These are phyloP conservation scores for Nowickia ferox DNA, from an alignment of 2,888 invertebrate species.

Conservation along the genomic window DNA sequence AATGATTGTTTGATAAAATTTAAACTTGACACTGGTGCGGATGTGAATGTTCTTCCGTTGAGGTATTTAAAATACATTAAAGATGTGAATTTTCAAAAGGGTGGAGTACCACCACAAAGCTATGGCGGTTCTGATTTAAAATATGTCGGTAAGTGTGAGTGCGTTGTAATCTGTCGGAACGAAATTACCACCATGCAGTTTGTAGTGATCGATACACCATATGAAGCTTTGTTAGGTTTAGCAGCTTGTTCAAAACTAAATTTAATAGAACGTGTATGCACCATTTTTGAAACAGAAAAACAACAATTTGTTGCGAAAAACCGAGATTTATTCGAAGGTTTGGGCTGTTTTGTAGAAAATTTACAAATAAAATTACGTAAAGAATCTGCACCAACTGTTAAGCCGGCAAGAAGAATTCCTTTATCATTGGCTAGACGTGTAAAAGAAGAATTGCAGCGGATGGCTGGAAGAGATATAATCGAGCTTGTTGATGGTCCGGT, in stretches of 20 bases:
- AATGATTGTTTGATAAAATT: constrained; percentile 18
- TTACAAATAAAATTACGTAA: no score
- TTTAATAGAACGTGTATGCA: neutral
- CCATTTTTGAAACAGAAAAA: neutral
- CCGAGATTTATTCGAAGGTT: neutral
- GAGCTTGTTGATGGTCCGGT: constrained; percentile 61
- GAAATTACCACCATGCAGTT: no score
- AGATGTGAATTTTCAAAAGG: no score
- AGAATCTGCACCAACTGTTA: no score
- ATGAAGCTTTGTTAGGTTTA: no score
- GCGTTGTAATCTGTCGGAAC: no score
- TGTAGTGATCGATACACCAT: neutral
- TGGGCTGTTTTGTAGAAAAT: no score
- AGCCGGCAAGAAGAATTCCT: constrained; percentile 66
- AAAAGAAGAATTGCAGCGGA: constrained; percentile 50
- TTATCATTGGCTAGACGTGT: constrained; percentile 56
- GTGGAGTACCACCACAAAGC: no score
- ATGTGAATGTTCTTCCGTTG: constrained; percentile 12
- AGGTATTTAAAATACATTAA: no score
- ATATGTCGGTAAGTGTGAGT: no score
- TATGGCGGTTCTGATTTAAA: no score
- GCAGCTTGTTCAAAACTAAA: neutral
- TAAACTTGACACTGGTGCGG: constrained; percentile 12
- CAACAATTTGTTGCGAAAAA: neutral
- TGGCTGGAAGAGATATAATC: constrained; percentile 58